Conservation (phyloP, 1,140 invertebrate species). For the Trachelipus rathkii region DNA sequence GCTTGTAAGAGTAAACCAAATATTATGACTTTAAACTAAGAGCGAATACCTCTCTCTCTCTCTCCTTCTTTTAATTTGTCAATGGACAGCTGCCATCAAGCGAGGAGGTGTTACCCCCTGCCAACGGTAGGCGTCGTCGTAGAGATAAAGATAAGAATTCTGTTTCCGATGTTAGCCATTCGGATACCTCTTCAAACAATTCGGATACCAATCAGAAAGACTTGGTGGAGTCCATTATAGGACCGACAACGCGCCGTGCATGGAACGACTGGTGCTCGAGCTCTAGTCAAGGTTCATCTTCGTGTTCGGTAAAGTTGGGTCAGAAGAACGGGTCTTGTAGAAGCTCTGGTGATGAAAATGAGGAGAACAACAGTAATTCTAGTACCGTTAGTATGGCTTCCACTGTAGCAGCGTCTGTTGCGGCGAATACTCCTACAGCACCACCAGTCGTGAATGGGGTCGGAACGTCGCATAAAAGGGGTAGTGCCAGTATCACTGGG, state of each 20-base stretch:
- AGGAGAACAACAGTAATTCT: conserved; percentile 34
- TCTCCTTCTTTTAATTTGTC: neutral
- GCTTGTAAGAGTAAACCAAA: no score
- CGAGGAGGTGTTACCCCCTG: neutral
- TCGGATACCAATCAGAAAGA: conserved; percentile 46
- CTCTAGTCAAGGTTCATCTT: conserved; percentile 26
- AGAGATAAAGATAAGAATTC: neutral
- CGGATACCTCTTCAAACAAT: conserved; percentile 40
- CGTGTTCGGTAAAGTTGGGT: conserved; percentile 31
- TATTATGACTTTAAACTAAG: no score
- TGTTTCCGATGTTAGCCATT: neutral
- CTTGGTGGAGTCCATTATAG: conserved; percentile 52
- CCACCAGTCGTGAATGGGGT: conserved; percentile 1
- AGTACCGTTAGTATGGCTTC: neutral
- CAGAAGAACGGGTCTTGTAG: conserved; percentile 35
- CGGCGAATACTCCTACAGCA: neutral
- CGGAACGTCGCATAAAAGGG: neutral
- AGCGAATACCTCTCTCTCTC: no score
- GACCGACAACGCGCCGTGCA: conserved; percentile 66
- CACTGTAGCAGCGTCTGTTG: neutral
- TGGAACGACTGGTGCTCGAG: conserved; percentile 63
- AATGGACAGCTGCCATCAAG: neutral
- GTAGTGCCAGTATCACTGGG: neutral
- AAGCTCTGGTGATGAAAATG: conserved; percentile 38
- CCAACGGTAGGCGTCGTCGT: neutral